phyloP scores from a whole-genome alignment of 2,888 invertebrate genomes.

The Calameuta filiformis region DNA sequence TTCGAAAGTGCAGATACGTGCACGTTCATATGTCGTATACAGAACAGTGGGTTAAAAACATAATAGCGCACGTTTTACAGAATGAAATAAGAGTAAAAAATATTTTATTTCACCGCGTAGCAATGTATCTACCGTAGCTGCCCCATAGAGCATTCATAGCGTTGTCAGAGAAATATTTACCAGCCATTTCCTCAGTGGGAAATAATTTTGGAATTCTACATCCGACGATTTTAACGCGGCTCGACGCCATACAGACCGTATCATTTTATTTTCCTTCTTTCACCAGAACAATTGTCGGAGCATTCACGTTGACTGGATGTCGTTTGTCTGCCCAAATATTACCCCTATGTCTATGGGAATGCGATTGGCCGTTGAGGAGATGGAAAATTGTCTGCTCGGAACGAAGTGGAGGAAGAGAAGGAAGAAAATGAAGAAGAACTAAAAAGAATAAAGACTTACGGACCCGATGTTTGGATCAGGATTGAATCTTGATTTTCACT shows the following conservation, averaged over 20 bases:
- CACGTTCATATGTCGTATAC: background rate
- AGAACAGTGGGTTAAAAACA: background rate
- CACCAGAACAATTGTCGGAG: background rate
- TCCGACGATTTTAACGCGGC: background rate
- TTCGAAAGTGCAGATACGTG: background rate
- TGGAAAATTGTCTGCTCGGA: background rate
- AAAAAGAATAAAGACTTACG: background rate
- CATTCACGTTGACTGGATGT: background rate
- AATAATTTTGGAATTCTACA: background rate
- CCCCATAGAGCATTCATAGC: background rate
- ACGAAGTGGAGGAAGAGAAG: background rate
- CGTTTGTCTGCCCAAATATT: background rate
- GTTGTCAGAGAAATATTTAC: background rate
- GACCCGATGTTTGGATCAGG: background rate
- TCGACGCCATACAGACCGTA: background rate
- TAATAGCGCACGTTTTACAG: background rate
- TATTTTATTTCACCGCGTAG: background rate
- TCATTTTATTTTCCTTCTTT: background rate
- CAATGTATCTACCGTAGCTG: background rate
- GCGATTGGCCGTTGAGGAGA: background rate
- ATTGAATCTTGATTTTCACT: background rate
- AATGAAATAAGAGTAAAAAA: background rate
- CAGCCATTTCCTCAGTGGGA: background rate
- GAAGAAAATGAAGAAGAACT: conserved; percentile 16
- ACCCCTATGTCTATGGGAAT: background rate